Evolutionary conservation across 2,113 vertebrate genomes (phyloP), one percentile per base, ranked within the genome.

Genomic region (Corythoichthys intestinalis): DNA sequence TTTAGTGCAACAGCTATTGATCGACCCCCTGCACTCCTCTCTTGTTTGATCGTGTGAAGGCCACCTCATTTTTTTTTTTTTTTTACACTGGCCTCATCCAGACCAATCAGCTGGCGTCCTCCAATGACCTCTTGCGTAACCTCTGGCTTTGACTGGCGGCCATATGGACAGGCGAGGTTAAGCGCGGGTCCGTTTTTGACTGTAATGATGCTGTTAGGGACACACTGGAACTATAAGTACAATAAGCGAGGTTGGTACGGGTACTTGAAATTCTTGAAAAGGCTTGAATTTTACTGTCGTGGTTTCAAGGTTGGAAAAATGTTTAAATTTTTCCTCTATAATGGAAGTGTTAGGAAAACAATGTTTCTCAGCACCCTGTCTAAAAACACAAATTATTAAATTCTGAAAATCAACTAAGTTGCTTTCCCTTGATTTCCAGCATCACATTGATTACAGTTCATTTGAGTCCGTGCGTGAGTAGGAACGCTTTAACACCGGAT

Each of bases 81-180:
- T 63, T 14, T 38, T 47, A 50, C 3, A 10, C 49, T 7, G 14
- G 58, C 7, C 75, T 71, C 69, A 14, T 66, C 82, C 87, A 17
- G 82, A 89, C 67, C 79, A 12, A 54, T 65, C 75, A 74, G 65
- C 34, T 54, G 47, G n/a, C 41, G 71, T n/a, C n/a, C 2, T 14
- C 28, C 6, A 74, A 81, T 73, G 71, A 76, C 46, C 20, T 37
- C 28, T 89, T 87, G 80, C 35, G 38, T 83, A 86, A 88, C 64
- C 63, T 60, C 41, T 71, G 52, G 12, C 65, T 78, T 75, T 59
- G 68, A 64, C 57, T 9, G 15, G 57, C 57, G 4, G 57, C 35
- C 57, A 38, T 39, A 14, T 39, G 20, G 38, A 41, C 15, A 9
- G 58, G 37, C 58, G 15, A 41, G 14, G 37, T n/a, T n/a, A n/a